Evolutionary conservation across 2,113 vertebrate genomes (phyloP), one percentile per base, ranked within the genome.

Genomic region (Ictalurus punctatus): DNA sequence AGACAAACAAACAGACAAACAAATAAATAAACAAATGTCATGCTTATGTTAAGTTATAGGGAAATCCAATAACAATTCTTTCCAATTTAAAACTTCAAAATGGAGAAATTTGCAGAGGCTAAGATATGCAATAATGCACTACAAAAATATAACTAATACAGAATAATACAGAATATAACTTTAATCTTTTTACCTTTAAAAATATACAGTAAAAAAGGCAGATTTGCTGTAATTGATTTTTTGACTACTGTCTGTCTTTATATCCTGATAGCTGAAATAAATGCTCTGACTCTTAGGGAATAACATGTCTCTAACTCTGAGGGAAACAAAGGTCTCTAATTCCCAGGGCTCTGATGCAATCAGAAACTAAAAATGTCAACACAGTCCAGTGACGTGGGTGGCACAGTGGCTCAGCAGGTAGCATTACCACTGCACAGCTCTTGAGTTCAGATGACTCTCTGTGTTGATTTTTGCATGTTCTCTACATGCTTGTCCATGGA

Each of bases 361-460:
- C 81, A 83, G 34, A 12, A 63, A 40, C 34, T 83, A 63, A 83
- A 83, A 83, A 83, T 63, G 81, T 44, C 81, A 83, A 27, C 81
- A 61, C 21, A 40, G 30, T 40, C 81, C 58, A 8, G 25, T 21
- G 5, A 63, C 6, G 34, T 83, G 58, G 54, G 34, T 27, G 34
- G 58, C 34, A 40, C 58, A 3, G 30, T 12, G 81, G 34, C 81
- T 61, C 58, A 40, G 81, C 56, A 61, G 81, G 58, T 83, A 63
- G 58, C 56, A 61, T 61, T 83, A 25, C 27, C 81, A 83, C 10
- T 40, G 30, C 58, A 61, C 56, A 81, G 16, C 56, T 59, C 19
- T 82, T 82, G 8, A 61, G 4, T 25, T 40, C 21, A 40, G 30
- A 40, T 40, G 10, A 14, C 19, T 63, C 61, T 61, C 56, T 23